Base-by-base conservation (phyloP, 2,113 vertebrate species). In the Triplophysa dalaica region DNA sequence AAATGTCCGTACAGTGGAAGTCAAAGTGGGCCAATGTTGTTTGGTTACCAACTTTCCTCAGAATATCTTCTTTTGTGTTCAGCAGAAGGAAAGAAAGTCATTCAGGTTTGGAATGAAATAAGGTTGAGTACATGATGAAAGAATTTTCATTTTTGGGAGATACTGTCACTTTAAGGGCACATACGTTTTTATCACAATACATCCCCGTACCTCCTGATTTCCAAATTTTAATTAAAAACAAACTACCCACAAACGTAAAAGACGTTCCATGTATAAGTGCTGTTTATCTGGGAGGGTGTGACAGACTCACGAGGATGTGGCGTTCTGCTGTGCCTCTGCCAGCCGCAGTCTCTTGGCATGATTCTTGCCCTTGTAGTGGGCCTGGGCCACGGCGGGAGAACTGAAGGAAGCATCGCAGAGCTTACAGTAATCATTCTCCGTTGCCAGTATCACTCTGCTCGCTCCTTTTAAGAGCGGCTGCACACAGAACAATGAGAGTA, bases 371-470 rank as follows among this genome's bases (percentile, higher is more conserved):
- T 97, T 95, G 87, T 99, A 98, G 89, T 99, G 97, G 38, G 98
- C 96, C 91, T 98, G 98, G 0, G 98, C 97, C 76, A 98, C 97
- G 2, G 96, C 96, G 0, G 94, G 96, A 1, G 98, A 98, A 17
- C 97, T 98, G 87, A 98, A 99, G 12, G 98, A 98, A 82, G 98
- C 98, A 0, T 99, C 97, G 4, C 98, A 99, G 75, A 99, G 93
- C 90, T 99, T 98, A 88, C 98, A 98, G 91, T 98, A 99, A 90
- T 98, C 97, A 1, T 98, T 98, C 90, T 98, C 97, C 0, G 97
- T 99, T 84, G 98, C 98, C 92, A 98, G 88, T 89, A 99, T 99
- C 89, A 99, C 96, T 78, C 97, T 89, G 72, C 96, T 94, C 52
- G 93, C 94, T 21, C 94, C 94, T 75, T 95, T 98, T 67, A 93